Conservation (phyloP, 2,888 invertebrate genomes). For the Diabrotica balteata region DNA sequence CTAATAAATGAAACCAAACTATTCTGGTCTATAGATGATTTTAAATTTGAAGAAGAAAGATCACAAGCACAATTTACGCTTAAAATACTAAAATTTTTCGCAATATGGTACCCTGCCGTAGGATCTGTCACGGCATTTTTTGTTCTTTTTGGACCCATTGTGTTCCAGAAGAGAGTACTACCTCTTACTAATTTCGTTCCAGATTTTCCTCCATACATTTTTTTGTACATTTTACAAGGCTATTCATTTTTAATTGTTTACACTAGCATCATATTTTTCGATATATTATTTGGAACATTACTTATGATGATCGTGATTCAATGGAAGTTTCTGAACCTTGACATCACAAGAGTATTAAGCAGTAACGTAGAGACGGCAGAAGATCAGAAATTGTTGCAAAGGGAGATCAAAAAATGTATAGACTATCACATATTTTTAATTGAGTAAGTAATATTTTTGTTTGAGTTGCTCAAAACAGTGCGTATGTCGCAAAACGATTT, state of each 20-base stretch:
- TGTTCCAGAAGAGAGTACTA: neutral
- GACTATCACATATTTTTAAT: neutral
- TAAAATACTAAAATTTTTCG: neutral
- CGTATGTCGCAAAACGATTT: too few species aligned
- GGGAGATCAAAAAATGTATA: neutral
- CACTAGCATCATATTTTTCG: neutral
- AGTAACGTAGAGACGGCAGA: neutral
- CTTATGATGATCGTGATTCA: neutral
- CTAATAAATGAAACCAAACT: neutral
- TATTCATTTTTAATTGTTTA: neutral
- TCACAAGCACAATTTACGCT: neutral
- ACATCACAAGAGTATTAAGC: neutral
- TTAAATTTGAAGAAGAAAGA: neutral
- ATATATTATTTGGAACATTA: neutral
- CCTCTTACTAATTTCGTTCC: neutral
- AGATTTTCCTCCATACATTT: neutral
- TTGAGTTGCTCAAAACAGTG: too few species aligned
- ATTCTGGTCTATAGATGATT: neutral
- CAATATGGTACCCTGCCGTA: neutral
- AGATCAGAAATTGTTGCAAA: neutral
- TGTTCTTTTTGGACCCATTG: neutral
- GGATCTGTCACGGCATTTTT: neutral
- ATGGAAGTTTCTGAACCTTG: neutral
- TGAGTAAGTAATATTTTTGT: neutral
- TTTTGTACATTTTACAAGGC: neutral